phyloP scores from a whole-genome alignment of 2,888 invertebrate genomes.

The Cheilosia vernalis region DNA sequence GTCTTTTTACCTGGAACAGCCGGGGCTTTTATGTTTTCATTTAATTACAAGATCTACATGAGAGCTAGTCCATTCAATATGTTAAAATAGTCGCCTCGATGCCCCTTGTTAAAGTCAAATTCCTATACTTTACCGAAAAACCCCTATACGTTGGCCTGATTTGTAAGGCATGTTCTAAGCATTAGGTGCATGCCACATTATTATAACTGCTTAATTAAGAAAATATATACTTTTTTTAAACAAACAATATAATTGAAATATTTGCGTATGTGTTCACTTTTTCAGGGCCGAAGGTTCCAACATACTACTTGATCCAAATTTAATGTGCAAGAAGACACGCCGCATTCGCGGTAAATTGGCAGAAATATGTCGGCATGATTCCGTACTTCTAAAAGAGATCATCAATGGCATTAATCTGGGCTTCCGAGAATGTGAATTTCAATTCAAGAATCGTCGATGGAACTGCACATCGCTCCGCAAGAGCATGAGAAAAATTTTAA shows the following conservation, averaged over 20 bases:
- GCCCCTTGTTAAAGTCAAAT: too few species aligned
- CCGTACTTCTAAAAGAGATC: slow-evolving; percentile 91
- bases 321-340: slow-evolving; percentile 94
- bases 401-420: slow-evolving; percentile 92
- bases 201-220: neutral
- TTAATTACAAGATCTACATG: too few species aligned
- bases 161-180: too few species aligned
- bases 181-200: too few species aligned
- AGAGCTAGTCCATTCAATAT: too few species aligned
- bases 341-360: slow-evolving; percentile 90
- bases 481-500: slow-evolving; percentile 92
- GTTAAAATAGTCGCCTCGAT: too few species aligned
- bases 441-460: slow-evolving; percentile 93
- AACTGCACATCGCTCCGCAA: slow-evolving; percentile 93
- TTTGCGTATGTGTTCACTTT: slow-evolving; percentile 24
- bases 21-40: too few species aligned
- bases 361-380: slow-evolving; percentile 93
- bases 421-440: slow-evolving; percentile 93
- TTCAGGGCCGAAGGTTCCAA: slow-evolving; percentile 92
- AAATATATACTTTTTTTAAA: neutral
- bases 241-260: neutral
- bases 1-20: too few species aligned
- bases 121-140: too few species aligned
- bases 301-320: slow-evolving; percentile 93
- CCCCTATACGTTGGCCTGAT: too few species aligned